A percentile compares a stretch with the other conserved stretches of the same genome.
Evolutionary conservation across 2,113 vertebrate species (phyloP).

Genomic region (Brachyistius frenatus): DNA sequence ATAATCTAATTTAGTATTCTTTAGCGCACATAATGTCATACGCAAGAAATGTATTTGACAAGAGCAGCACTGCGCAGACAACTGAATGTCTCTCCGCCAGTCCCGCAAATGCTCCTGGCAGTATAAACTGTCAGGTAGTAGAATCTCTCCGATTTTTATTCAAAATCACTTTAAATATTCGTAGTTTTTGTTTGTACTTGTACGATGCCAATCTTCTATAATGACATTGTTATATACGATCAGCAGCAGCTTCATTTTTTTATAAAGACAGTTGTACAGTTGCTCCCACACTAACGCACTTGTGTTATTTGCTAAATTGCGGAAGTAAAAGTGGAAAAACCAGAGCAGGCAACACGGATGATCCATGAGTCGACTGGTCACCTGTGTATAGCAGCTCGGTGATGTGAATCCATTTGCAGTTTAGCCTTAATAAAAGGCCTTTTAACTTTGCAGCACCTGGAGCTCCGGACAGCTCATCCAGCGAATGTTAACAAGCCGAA

Average conservation of each 20-base stretch:
- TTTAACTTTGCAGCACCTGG: conserved; percentile 48
- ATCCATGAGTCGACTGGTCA: conserved; percentile 37
- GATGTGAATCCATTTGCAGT: conserved; percentile 55
- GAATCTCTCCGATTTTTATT: neutral
- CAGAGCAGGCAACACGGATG: neutral
- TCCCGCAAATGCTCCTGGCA: neutral
- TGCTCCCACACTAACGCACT: neutral
- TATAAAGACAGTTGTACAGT: neutral
- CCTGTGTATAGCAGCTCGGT: conserved; percentile 9
- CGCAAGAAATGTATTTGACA: conserved; percentile 32
- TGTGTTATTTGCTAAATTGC: neutral
- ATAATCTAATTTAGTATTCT: conserved; percentile 58
- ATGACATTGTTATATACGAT: neutral
- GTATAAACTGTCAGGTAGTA: neutral
- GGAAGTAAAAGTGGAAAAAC: neutral
- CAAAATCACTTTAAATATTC: conserved; percentile 1
- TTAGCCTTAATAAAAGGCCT: conserved; percentile 58
- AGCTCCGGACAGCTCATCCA: conserved; percentile 47
- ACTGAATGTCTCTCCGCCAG: neutral
- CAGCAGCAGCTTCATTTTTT: neutral
- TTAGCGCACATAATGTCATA: conserved; percentile 19
- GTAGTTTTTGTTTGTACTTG: neutral
- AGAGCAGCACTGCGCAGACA: conserved; percentile 5
- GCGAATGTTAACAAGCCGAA: conserved; percentile 58
- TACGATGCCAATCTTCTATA: neutral